Evolutionary conservation across 2,113 vertebrate species (phyloP), one percentile per base, ranked within the genome.

Genomic region (Hyaena hyaena): DNA sequence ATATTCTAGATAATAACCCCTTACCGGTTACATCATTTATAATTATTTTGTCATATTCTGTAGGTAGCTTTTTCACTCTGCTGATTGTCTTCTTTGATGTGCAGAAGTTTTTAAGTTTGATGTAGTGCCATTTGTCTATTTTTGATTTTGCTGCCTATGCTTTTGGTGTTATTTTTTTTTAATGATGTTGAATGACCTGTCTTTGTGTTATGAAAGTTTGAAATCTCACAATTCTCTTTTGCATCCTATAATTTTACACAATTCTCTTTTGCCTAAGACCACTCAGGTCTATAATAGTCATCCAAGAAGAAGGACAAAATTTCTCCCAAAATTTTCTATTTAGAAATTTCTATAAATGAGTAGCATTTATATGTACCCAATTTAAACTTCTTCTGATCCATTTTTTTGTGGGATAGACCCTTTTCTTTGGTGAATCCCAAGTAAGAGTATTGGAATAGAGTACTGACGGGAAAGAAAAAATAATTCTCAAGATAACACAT

Each of bases 401-500:
- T 77, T 89, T 53, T 11, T 89, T 66, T 66, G 10, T 55, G 93
- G 66, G 24, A 53, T 55, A 53, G 45, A 80, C 21, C 43, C 14
- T 65, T 92, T 93, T 84, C 31, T 86, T 65, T 31, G n/a, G 35
- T 85, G 66, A 81, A 61, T 84, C 5, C n/a, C n/a, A 53, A 48
- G 58, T 24, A 79, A 83, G 69, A 68, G 43, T 65, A 93, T 33
- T 90, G 55, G 76, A 83, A 87, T 43, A 55, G 86, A 83, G 71
- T 84, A 90, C 33, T 90, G 80, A 92, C 63, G 74, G 79, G n/a
- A 45, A 90, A 86, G 73, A 68, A 55, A 68, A 83, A 73, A 26
- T 39, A 61, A 93, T 24, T 74, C 68, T 88, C 43, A 66, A 69
- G 77, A 80, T 90, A 97, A 92, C 89, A 96, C 69, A 68, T 97